Evolutionary conservation across 2,113 vertebrate species (phyloP).

Genomic region (Spheniscus mendiculus): DNA sequence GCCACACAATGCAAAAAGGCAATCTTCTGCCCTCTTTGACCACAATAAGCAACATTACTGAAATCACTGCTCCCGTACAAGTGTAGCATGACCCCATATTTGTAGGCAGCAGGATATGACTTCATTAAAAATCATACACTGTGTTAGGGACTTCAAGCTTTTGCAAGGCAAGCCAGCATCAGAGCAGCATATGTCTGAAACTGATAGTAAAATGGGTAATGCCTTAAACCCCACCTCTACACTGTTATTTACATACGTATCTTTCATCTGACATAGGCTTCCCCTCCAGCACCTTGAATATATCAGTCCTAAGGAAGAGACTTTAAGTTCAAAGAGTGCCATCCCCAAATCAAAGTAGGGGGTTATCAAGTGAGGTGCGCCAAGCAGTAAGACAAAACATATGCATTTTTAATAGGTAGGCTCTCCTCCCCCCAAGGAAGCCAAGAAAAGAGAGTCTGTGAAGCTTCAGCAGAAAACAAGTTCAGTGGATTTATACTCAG

Average conservation of each 20-base stretch:
- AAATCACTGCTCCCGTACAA: not conserved
- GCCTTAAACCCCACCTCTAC: constrained; percentile 34
- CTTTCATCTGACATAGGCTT: constrained; percentile 48
- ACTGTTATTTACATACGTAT: constrained; percentile 48
- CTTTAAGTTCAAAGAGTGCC: constrained; percentile 57
- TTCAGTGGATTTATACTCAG: constrained; percentile 7
- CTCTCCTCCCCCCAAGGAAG: constrained; percentile 43
- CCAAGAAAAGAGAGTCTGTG: constrained; percentile 33
- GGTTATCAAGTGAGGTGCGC: constrained; percentile 41
- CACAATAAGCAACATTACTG: constrained; percentile 1
- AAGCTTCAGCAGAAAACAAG: constrained; percentile 49
- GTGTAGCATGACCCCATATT: not conserved
- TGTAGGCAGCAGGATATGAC: constrained; percentile 21
- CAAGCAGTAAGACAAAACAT: constrained; percentile 56
- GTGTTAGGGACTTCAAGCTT: not conserved
- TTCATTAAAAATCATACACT: constrained; percentile 23
- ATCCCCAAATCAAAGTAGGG: constrained; percentile 53
- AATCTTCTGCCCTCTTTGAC: constrained; percentile 47
- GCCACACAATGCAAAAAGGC: constrained; percentile 22
- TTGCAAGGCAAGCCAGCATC: not conserved
- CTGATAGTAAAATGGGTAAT: constrained; percentile 35
- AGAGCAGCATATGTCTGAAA: constrained; percentile 45
- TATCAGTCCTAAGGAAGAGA: constrained; percentile 61
- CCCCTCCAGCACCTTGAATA: constrained; percentile 60
- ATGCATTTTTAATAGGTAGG: constrained; percentile 64